Evolutionary conservation across 1,140 invertebrate species (phyloP), one percentile per base, ranked within the genome.

Genomic region (Protaetia brevitarsis): DNA sequence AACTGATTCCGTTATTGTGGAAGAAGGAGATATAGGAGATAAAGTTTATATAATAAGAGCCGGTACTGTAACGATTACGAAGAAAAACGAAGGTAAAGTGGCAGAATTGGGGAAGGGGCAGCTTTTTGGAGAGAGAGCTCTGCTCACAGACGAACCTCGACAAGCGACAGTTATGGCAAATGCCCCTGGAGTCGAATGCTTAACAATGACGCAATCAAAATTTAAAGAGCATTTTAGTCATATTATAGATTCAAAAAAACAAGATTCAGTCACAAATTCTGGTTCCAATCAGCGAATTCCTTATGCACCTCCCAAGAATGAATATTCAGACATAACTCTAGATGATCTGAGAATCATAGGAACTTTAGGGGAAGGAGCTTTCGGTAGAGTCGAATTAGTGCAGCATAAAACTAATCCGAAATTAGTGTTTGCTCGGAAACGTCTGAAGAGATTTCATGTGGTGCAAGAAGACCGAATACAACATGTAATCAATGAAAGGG

Each of bases 31-130:
- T 56, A 85, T 86, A 64, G 95, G 96, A 2, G 95, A 98, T 77
- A 96, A 95, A 71, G 98, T 99, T 80, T 98, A 93, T 76, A 96
- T 99, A 66, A 96, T 98, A 66, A 89, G 93, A 65, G 91, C 91
- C 16, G 96, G 96, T 11, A 90, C 88, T 67, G 95, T 96, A 27
- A 86, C 87, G 62, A 87, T 93, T 60, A 90, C 87, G 0, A 89
- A 90, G 74, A 79, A 75, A 78, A 84, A 41, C 80, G 81, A 30
- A 81, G 84, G 13, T 79, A 84, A 11, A 82, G 81, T 2, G 78
- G 77, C 0, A 80, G 41, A 51, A 51, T 51, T 51, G 16, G 31
- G 31, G n/a, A 7, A 87, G 11, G 90, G 90, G 2, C 84, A 91
- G 62, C 93, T 88, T 73, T 94, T 94, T 74, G 89, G 89, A 0